Conservation (phyloP, 2,888 invertebrate genomes). For the Pristionchus exspectatus region DNA sequence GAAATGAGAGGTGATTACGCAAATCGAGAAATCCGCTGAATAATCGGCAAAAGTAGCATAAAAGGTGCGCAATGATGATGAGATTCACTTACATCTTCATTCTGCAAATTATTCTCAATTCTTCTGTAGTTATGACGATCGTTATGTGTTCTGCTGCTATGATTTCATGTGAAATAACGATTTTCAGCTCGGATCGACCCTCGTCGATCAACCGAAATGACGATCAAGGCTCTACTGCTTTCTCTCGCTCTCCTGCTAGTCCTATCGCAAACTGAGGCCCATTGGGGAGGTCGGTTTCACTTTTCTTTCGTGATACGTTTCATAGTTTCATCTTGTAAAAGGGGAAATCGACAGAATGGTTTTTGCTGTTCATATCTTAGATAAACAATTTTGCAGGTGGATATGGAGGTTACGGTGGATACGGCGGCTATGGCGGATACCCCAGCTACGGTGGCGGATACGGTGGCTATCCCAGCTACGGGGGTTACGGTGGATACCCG, state of each 20-base stretch:
- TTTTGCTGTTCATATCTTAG: no score
- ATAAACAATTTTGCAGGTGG: background rate
- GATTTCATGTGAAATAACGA: background rate
- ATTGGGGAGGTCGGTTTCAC: background rate
- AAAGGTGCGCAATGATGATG: background rate
- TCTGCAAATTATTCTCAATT: no score
- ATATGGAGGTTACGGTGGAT: background rate
- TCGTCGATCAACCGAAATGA: background rate
- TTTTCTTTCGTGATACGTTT: no score
- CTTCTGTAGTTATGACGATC: no score
- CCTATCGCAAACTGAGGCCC: slow-evolving; percentile 2
- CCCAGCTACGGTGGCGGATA: background rate
- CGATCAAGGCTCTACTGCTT: background rate
- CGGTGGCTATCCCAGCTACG: slow-evolving; percentile 1
- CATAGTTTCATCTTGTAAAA: no score
- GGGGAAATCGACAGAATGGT: no score
- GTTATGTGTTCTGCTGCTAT: no score
- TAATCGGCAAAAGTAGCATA: background rate
- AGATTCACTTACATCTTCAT: background rate
- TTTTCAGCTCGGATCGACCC: background rate
- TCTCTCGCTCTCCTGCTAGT: background rate
- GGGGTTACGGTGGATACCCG: background rate
- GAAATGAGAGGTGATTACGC: background rate
- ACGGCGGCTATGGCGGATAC: background rate
- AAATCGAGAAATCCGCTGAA: background rate